A percentile compares a stretch with the other conserved stretches of the same genome.
phyloP scores from a whole-genome alignment of 2,888 invertebrate genomes.

The Prosopocoilus inquinatus region DNA sequence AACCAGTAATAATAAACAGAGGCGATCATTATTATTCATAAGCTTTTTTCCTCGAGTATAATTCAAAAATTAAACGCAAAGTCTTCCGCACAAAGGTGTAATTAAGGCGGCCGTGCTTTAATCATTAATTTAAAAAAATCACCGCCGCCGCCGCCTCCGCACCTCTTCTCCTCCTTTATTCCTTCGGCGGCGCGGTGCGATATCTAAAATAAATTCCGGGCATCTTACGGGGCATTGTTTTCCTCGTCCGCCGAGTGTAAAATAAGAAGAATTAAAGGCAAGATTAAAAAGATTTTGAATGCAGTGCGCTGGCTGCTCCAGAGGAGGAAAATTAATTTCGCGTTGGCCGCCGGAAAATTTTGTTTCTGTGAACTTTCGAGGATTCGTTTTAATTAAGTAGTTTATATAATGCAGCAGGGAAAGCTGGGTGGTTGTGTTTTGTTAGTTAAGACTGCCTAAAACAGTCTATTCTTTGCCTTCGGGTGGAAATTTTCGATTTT shows the following conservation, averaged over 20 bases:
- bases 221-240: conserved; percentile 15
- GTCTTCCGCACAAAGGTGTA: conserved; percentile 17
- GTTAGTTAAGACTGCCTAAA: too few relatives aligned
- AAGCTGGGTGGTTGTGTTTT: too few relatives aligned
- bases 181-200: conserved; percentile 10
- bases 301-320: conserved; percentile 10
- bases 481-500: too few relatives aligned
- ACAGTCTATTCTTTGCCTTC: too few relatives aligned
- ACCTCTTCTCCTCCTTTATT: conserved; percentile 5
- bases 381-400: too few relatives aligned
- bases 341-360: too few relatives aligned
- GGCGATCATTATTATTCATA: conserved; percentile 17
- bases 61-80: conserved; percentile 16
- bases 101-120: conserved; percentile 25
- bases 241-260: conserved; percentile 9
- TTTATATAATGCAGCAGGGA: too few relatives aligned
- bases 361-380: too few relatives aligned
- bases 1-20: conserved; percentile 16
- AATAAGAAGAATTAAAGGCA: conserved; percentile 17
- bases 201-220: conserved; percentile 15
- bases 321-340: too few relatives aligned
- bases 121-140: conserved; percentile 25
- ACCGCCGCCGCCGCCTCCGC: too few relatives aligned
- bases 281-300: conserved; percentile 17
- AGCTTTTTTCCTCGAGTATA: conserved; percentile 6